A percentile compares a stretch with the other conserved stretches of the same genome.
phyloP scores from a whole-genome alignment of 2,888 invertebrate genomes.

The Melieria omissa region DNA sequence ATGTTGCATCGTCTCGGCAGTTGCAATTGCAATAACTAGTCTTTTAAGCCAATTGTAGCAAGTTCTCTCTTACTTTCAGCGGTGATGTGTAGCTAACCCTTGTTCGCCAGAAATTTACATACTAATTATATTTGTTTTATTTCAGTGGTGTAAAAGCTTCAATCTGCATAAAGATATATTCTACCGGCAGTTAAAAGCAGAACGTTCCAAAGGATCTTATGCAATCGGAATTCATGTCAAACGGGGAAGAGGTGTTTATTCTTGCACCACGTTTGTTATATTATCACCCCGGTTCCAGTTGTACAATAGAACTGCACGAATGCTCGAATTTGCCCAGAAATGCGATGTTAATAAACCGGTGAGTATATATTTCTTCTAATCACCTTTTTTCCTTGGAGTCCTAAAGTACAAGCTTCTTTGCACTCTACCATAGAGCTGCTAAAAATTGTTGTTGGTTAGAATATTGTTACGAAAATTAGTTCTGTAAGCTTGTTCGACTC shows the following conservation, averaged over 20 bases:
- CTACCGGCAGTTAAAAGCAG: slow-evolving; percentile 72
- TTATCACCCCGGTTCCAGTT: slow-evolving; percentile 93
- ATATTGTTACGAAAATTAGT: too few species aligned
- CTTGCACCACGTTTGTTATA: slow-evolving; percentile 90
- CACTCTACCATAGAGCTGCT: too few species aligned
- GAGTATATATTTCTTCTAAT: slow-evolving; percentile 55
- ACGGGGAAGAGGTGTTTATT: slow-evolving; percentile 88
- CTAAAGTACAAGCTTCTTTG: too few species aligned
- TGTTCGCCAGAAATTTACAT: not conserved
- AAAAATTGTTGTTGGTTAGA: too few species aligned
- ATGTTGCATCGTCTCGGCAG: not conserved
- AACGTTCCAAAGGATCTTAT: slow-evolving; percentile 66
- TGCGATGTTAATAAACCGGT: slow-evolving; percentile 82
- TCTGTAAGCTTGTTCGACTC: too few species aligned
- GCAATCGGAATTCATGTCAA: slow-evolving; percentile 90
- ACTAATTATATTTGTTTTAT: slow-evolving; percentile 24
- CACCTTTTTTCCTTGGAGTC: too few species aligned
- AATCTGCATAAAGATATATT: slow-evolving; percentile 83
- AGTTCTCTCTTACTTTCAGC: not conserved
- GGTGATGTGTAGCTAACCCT: too few species aligned
- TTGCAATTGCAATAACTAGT: not conserved
- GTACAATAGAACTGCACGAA: slow-evolving; percentile 84
- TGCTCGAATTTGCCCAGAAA: slow-evolving; percentile 89
- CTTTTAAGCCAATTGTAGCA: not conserved
- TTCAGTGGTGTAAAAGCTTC: slow-evolving; percentile 87